Percentiles rank a stretch among this genome's conserved stretches.
phyloP scores from a whole-genome alignment of 2,888 invertebrate species.

The Drosophila cracens region DNA sequence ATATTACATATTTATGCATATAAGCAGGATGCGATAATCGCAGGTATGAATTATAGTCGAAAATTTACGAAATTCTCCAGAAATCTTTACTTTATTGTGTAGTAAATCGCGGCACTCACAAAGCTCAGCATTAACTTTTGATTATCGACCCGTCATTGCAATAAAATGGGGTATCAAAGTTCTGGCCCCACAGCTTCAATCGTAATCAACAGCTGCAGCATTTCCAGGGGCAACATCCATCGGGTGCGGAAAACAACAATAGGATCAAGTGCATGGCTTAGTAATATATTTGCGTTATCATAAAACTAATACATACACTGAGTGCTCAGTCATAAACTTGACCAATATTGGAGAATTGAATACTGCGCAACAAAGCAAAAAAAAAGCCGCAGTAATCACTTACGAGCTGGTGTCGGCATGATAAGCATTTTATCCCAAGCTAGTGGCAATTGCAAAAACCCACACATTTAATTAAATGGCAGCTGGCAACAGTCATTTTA shows the following conservation, averaged over 20 bases:
- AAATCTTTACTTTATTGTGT: not conserved
- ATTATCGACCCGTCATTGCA: not conserved
- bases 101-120: not conserved
- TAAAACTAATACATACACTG: conserved; percentile 8
- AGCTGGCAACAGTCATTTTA: conserved; percentile 12
- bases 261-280: conserved; percentile 28
- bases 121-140: not conserved
- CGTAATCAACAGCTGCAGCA: conserved; percentile 6
- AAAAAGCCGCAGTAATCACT: not conserved
- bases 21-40: not conserved
- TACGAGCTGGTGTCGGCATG: conserved; percentile 17
- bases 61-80: not conserved
- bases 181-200: not conserved
- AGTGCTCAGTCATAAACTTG: conserved; percentile 56
- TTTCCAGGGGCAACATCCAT: conserved; percentile 38
- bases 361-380: conserved; percentile 9
- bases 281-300: conserved; percentile 44
- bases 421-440: conserved; percentile 31
- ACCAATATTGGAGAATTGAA: conserved; percentile 55
- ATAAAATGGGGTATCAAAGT: not conserved
- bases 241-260: conserved; percentile 28
- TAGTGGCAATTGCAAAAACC: conserved; percentile 11
- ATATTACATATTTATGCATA: not conserved
- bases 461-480: conserved; percentile 13
- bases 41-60: not conserved